phyloP scores from a whole-genome alignment of 2,797 vertebrate genomes.

The Pteropus rufus region DNA sequence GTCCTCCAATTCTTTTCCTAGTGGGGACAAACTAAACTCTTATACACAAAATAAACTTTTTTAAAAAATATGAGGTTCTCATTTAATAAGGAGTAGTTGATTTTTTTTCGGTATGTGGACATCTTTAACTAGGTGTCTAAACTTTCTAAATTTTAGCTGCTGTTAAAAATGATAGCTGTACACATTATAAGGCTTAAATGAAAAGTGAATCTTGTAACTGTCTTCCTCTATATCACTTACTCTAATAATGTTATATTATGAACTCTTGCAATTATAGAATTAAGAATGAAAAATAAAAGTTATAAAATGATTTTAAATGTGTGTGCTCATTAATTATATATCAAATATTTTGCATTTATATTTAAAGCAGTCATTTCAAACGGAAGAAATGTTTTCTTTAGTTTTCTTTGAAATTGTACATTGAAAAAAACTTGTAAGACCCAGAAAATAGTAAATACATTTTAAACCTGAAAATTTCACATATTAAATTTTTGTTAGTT shows the following conservation, averaged over 20 bases:
- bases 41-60: not conserved
- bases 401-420: not conserved
- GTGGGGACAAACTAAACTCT: not conserved
- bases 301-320: not conserved
- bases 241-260: not conserved
- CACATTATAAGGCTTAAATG: not conserved
- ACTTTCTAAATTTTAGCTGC: not conserved
- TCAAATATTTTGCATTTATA: not conserved
- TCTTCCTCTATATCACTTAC: not conserved
- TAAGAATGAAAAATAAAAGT: not conserved
- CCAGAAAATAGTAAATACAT: not conserved
- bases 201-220: not conserved
- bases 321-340: not conserved
- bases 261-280: not conserved
- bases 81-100: not conserved
- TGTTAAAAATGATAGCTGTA: conserved; percentile 9
- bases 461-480: not conserved
- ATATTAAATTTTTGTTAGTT: not conserved
- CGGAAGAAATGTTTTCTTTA: not conserved
- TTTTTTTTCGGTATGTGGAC: not conserved
- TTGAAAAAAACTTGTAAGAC: not conserved
- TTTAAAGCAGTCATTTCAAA: not conserved
- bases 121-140: not conserved
- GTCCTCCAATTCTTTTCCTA: not conserved
- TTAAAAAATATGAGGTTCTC: not conserved